Conservation (phyloP, 2,888 invertebrate species). For the Drepanosiphum platanoidis region DNA sequence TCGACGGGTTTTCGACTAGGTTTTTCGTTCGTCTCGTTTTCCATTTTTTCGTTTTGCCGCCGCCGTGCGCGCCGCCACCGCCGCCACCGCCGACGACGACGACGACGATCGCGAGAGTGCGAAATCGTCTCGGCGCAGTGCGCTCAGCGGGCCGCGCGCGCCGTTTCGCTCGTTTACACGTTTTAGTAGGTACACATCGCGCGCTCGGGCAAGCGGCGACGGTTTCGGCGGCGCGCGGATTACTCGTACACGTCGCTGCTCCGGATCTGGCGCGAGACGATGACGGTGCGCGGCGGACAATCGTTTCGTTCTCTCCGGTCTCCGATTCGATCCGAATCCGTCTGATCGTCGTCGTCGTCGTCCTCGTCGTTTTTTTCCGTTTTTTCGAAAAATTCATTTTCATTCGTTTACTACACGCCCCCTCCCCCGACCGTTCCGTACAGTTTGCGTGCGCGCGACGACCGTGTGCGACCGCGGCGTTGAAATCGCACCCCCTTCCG, state of each 20-base stretch:
- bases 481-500: too few species aligned
- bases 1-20: too few species aligned
- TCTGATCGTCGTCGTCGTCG: background rate
- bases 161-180: constrained; percentile 14
- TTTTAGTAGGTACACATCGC: background rate
- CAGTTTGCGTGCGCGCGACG: too few species aligned
- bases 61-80: too few species aligned
- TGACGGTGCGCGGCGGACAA: background rate
- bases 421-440: too few species aligned
- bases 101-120: constrained; percentile 1
- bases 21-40: too few species aligned
- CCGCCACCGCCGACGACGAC: background rate
- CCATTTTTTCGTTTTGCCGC: too few species aligned
- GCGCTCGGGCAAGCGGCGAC: background rate
- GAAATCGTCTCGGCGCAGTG: constrained; percentile 36
- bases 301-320: background rate
- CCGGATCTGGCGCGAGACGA: background rate
- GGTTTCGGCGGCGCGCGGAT: background rate
- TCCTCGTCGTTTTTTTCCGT: too few species aligned
- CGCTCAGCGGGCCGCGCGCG: constrained; percentile 49
- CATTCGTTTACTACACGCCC: too few species aligned
- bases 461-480: too few species aligned
- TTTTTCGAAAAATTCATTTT: too few species aligned
- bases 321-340: too few species aligned
- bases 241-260: background rate